These are phyloP conservation scores for Callionymus lyra DNA, from an alignment of 2,113 vertebrate species.

Conservation along the genomic window DNA sequence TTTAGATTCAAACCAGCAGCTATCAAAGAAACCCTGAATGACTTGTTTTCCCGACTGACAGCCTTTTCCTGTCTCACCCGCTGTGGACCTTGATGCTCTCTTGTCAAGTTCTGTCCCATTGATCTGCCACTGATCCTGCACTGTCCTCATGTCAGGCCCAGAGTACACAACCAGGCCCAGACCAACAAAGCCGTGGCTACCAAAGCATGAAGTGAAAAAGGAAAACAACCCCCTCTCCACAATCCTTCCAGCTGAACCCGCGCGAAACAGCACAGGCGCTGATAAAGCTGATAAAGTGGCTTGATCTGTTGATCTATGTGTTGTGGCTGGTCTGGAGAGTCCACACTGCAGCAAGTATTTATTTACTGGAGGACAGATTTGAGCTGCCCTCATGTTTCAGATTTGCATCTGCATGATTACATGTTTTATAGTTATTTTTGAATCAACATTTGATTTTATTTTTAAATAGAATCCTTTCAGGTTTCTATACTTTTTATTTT, in stretches of 20 bases:
- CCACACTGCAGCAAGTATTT: constrained; percentile 1
- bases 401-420: no score
- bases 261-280: constrained; percentile 22
- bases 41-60: constrained; percentile 28
- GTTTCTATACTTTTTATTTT: no score
- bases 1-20: constrained; percentile 17
- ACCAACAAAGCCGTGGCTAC: constrained; percentile 47
- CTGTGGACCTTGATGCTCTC: constrained; percentile 45
- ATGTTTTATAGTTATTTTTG: no score
- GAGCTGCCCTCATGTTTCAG: no score
- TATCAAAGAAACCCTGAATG: constrained; percentile 25
- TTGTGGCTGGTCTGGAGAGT: constrained; percentile 30
- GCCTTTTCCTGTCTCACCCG: constrained; percentile 27
- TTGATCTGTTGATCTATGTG: constrained; percentile 26
- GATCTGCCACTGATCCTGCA: constrained; percentile 41
- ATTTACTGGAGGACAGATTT: constrained; percentile 7
- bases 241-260: background rate
- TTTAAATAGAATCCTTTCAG: no score
- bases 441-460: no score
- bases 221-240: constrained; percentile 16
- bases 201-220: constrained; percentile 58
- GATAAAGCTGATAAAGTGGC: constrained; percentile 41
- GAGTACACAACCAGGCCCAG: constrained; percentile 44
- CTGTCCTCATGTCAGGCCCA: constrained; percentile 41
- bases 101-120: constrained; percentile 60